phyloP scores from a whole-genome alignment of 2,113 vertebrate genomes.

The Cyprinus carpio region DNA sequence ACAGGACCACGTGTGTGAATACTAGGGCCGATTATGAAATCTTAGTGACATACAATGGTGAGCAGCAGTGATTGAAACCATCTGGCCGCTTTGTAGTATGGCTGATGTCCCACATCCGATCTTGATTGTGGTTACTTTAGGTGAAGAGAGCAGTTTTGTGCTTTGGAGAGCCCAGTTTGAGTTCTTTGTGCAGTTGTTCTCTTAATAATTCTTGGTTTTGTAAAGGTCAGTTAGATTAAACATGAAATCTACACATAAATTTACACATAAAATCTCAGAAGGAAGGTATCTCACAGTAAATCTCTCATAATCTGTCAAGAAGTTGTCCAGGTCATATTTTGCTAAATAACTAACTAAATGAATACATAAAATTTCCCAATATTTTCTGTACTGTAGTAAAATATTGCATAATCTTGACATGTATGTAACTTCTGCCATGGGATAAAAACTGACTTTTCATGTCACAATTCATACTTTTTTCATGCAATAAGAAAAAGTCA shows the following conservation, averaged over 20 bases:
- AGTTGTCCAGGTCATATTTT: background rate
- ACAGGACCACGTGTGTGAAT: background rate
- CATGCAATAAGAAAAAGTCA: too few species aligned
- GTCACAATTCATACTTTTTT: too few species aligned
- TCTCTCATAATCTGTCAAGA: too few species aligned
- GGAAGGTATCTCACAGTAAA: too few species aligned
- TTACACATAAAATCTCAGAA: too few species aligned
- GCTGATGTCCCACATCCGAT: constrained; percentile 22
- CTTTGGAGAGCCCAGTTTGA: background rate
- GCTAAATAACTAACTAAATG: background rate
- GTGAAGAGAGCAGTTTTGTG: constrained; percentile 18
- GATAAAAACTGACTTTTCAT: too few species aligned
- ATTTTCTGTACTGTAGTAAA: background rate
- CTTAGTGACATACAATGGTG: background rate
- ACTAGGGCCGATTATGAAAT: background rate
- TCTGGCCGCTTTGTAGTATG: background rate
- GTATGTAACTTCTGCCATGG: too few species aligned
- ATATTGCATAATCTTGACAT: too few species aligned
- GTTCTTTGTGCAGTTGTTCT: background rate
- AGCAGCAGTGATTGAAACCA: constrained; percentile 12
- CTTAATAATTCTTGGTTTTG: background rate
- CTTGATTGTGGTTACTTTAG: constrained; percentile 1
- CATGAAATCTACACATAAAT: too few species aligned
- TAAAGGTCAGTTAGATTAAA: too few species aligned
- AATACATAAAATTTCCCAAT: too few species aligned